phyloP scores from a whole-genome alignment of 92 coral and sea anemone species.

The Umimayanthus chanpuru region DNA sequence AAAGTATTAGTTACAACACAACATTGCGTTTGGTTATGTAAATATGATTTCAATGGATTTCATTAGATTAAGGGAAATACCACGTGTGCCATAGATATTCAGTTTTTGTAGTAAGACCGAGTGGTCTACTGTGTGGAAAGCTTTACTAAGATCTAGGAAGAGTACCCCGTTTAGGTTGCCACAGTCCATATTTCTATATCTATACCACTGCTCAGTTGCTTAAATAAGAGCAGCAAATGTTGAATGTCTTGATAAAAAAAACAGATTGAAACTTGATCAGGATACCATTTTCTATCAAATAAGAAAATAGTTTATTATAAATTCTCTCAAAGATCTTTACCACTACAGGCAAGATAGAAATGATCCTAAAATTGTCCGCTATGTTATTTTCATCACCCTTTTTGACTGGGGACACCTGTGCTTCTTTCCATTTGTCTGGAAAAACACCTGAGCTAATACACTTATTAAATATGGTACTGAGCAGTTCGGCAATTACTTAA shows the following conservation, averaged over 20 bases:
- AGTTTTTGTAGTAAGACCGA: too few species aligned
- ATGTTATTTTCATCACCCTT: conserved; percentile 40
- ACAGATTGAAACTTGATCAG: background rate
- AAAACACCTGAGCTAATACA: conserved; percentile 22
- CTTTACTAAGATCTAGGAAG: too few species aligned
- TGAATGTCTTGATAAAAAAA: background rate
- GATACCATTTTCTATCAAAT: conserved; percentile 11
- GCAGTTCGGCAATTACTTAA: conserved; percentile 32
- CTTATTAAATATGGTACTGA: conserved; percentile 20
- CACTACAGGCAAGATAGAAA: conserved; percentile 33
- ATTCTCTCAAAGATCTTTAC: conserved; percentile 33
- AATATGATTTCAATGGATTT: too few species aligned
- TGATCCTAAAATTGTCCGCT: conserved; percentile 38
- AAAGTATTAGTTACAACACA: too few species aligned
- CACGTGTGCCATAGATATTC: too few species aligned
- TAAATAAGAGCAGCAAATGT: conserved; percentile 33
- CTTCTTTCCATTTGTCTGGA: conserved; percentile 44
- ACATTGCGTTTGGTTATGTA: too few species aligned
- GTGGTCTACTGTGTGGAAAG: too few species aligned
- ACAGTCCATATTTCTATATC: too few species aligned
- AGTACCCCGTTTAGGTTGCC: too few species aligned
- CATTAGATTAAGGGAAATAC: too few species aligned
- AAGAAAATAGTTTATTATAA: conserved; percentile 23
- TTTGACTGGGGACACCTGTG: conserved; percentile 40
- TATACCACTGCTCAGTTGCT: conserved; percentile 43